Conservation (phyloP, 1,140 invertebrate species). For the Papilio helenus region DNA sequence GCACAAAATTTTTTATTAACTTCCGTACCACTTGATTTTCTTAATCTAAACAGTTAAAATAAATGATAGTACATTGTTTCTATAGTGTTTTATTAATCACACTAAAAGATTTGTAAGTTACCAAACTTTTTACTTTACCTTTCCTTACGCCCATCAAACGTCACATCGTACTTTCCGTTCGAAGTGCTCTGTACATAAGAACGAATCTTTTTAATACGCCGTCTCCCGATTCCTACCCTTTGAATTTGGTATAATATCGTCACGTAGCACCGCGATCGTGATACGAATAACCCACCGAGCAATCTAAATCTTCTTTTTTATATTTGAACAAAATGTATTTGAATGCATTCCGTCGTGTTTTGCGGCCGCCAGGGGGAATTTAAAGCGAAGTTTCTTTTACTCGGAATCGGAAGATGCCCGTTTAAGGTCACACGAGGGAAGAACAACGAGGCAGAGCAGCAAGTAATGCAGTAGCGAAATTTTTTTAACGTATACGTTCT, state of each 20-base stretch:
- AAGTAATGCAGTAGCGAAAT: neutral
- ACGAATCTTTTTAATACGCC: constrained; percentile 70
- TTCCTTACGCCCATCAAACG: neutral
- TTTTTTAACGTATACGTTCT: neutral
- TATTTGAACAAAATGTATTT: constrained; percentile 34
- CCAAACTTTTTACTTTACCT: neutral
- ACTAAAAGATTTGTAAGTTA: no score
- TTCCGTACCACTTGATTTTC: no score
- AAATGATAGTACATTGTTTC: no score
- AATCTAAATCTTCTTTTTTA: constrained; percentile 42
- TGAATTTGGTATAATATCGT: constrained; percentile 76
- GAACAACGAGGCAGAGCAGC: neutral
- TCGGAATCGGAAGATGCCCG: neutral
- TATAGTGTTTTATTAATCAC: no score
- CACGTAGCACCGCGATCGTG: constrained; percentile 62
- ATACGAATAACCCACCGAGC: constrained; percentile 50
- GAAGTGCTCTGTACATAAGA: constrained; percentile 51
- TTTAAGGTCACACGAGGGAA: neutral
- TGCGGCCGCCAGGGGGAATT: constrained; percentile 6
- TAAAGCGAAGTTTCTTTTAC: constrained; percentile 21
- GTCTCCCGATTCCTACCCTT: constrained; percentile 67
- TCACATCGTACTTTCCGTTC: constrained; percentile 29
- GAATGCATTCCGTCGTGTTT: constrained; percentile 36
- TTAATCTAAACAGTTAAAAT: no score
- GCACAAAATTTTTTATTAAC: neutral